Base-by-base conservation (phyloP, 2,113 vertebrate species). In the Carettochelys insculpta region DNA sequence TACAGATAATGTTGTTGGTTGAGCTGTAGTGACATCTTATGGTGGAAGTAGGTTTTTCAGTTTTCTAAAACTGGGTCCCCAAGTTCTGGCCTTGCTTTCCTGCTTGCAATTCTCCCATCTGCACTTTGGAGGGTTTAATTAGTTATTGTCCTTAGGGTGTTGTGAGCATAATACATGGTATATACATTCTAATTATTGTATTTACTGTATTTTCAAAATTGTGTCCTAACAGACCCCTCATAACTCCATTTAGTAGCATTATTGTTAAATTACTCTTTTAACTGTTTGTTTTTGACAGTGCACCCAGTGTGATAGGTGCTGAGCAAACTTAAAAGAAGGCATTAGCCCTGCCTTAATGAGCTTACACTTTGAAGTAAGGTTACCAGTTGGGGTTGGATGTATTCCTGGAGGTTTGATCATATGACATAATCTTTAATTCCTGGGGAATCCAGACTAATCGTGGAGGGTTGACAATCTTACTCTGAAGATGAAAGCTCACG, bases 11-110 rank as follows among this genome's bases (percentile, higher is more conserved):
- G 93, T 29, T 51, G 41, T 89, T 80, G 76, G 12, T 91, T 91
- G 87, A 92, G 51, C 91, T 94, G 45, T 52, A 96, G 85, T 83
- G 95, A 96, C 96, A 96, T 92, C 95, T 96, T 92, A 92, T 94
- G 96, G 95, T 58, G 86, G 47, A 84, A 34, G 51, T 19, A 43
- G 45, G 27, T 38, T 41, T 77, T 76, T n/a, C 52, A 51, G 20
- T 61, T 65, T 83, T 27, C 41, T n/a, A 77, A 56, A 17, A 20
- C 5, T 83, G 51, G 24, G 53, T 86, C 4, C 34, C 50, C 82
- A 48, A 61, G 43, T 77, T 92, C n/a, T 24, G n/a, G 11, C 85
- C 24, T 94, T 80, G 68, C 83, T 71, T 81, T 92, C 47, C 38
- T 3, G 65, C 3, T 82, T 86, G 27, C 41, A 45, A 24, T 75